Evolutionary conservation across 2,797 vertebrate species (phyloP).

Genomic region (Brotula barbata): DNA sequence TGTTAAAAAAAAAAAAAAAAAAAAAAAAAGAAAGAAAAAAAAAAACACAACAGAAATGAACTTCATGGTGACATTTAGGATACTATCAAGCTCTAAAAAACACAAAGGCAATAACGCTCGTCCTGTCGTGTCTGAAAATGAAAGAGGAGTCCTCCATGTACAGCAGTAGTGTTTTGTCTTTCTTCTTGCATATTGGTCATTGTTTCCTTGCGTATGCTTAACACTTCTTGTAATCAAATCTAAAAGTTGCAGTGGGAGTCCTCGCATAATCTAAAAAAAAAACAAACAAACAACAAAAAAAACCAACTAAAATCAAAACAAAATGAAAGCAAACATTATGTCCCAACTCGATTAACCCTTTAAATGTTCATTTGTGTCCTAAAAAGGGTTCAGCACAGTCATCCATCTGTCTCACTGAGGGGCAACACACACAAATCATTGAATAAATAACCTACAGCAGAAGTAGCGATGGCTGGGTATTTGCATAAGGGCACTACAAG

Average conservation of each 20-base stretch:
- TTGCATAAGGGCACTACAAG: constrained; percentile 77
- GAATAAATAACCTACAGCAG: constrained; percentile 59
- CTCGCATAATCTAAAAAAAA: constrained; percentile 53
- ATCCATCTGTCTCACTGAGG: constrained; percentile 44
- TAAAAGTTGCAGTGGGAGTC: constrained; percentile 52
- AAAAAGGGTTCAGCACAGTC: constrained; percentile 50
- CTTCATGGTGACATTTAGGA: constrained; percentile 85
- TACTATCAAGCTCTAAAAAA: constrained; percentile 84
- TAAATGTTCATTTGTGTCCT: constrained; percentile 29
- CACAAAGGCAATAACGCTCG: constrained; percentile 82
- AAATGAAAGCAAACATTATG: constrained; percentile 35
- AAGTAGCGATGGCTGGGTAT: constrained; percentile 69
- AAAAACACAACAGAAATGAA: constrained; percentile 74
- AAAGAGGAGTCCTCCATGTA: constrained; percentile 70
- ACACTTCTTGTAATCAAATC: constrained; percentile 50
- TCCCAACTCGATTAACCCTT: constrained; percentile 32
- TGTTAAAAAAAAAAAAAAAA: constrained; percentile 38
- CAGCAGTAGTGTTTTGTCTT: constrained; percentile 76
- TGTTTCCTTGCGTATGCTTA: constrained; percentile 56
- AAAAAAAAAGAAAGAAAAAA: constrained; percentile 59
- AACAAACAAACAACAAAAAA: constrained; percentile 12
- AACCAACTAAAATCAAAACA: constrained; percentile 32
- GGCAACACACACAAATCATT: constrained; percentile 42
- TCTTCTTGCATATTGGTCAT: constrained; percentile 78
- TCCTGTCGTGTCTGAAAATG: constrained; percentile 66